A percentile compares a stretch with the other conserved stretches of the same genome.
Conservation (phyloP, 2,797 vertebrate genomes). For the Calcarius lapponicus region DNA sequence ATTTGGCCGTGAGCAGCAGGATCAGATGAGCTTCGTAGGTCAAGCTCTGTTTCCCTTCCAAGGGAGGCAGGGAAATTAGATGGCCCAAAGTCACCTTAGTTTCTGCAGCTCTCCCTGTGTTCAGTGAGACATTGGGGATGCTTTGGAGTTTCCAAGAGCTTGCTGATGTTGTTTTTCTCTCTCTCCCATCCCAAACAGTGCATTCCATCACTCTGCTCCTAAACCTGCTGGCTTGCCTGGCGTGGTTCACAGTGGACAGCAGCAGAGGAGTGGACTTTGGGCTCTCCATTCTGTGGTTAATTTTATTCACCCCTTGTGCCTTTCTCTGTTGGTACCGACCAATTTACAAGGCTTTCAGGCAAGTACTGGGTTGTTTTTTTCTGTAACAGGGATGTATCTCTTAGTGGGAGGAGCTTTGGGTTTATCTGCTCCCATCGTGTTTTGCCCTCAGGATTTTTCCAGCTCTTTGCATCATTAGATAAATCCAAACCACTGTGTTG, state of each 20-base stretch:
- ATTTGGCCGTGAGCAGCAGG: background rate
- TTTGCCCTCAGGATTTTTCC: constrained; percentile 23
- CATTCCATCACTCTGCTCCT: constrained; percentile 90
- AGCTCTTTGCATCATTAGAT: background rate
- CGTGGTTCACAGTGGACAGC: constrained; percentile 74
- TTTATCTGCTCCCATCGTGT: background rate
- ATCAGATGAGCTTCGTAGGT: background rate
- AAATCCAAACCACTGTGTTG: background rate
- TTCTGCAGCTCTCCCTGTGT: background rate
- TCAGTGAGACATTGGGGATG: background rate
- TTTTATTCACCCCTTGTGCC: constrained; percentile 93
- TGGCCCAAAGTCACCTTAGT: background rate
- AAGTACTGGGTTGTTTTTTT: constrained; percentile 47
- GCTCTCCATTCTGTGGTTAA: constrained; percentile 92
- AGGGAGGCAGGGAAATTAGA: background rate
- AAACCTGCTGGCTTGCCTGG: constrained; percentile 93
- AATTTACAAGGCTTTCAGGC: constrained; percentile 97
- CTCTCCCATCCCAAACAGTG: constrained; percentile 75
- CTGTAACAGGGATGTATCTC: rapidly evolving
- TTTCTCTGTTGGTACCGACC: constrained; percentile 98
- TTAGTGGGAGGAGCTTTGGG: background rate
- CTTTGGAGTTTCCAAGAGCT: background rate
- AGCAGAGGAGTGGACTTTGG: constrained; percentile 86
- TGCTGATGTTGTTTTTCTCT: background rate
- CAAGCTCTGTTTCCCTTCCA: background rate